These are phyloP conservation scores for Phyllotreta cruciferae DNA, from an alignment of 2,888 invertebrate species.

Conservation along the genomic window DNA sequence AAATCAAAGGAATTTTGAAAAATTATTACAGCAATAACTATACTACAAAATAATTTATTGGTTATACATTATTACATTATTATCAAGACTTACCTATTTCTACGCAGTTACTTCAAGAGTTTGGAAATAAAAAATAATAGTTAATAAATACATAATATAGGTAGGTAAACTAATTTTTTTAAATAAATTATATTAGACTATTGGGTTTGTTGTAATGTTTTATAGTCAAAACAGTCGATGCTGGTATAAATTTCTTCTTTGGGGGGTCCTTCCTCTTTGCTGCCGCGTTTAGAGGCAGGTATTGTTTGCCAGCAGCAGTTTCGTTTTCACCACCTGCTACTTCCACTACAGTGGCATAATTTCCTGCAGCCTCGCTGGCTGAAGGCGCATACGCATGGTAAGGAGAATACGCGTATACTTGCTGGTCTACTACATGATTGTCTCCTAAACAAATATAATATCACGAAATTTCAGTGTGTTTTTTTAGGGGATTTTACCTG, in stretches of 20 bases:
- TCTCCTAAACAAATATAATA: background rate
- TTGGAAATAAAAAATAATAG: too few species aligned
- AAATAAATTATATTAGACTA: background rate
- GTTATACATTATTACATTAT: too few species aligned
- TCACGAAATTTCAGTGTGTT: background rate
- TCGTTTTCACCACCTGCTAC: conserved; percentile 36
- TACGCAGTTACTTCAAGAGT: too few species aligned
- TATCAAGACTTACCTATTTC: too few species aligned
- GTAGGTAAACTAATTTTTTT: too few species aligned
- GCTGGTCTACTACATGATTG: too few species aligned
- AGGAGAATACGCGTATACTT: background rate
- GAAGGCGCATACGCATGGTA: conserved; percentile 30
- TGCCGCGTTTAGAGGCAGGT: conserved; percentile 10
- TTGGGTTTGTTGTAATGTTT: conserved; percentile 32
- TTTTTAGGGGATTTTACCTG: conserved; percentile 12
- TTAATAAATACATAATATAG: too few species aligned
- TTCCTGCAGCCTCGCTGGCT: conserved; percentile 32
- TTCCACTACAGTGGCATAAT: conserved; percentile 44
- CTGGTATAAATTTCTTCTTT: conserved; percentile 33
- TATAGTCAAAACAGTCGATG: conserved; percentile 36
- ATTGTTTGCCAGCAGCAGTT: conserved; percentile 21
- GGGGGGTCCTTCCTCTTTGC: conserved; percentile 37
- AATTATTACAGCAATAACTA: too few species aligned
- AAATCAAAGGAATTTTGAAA: too few species aligned
- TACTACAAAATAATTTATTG: too few species aligned